Conservation (phyloP, 2,113 vertebrate genomes). For the Chaetops frenatus region DNA sequence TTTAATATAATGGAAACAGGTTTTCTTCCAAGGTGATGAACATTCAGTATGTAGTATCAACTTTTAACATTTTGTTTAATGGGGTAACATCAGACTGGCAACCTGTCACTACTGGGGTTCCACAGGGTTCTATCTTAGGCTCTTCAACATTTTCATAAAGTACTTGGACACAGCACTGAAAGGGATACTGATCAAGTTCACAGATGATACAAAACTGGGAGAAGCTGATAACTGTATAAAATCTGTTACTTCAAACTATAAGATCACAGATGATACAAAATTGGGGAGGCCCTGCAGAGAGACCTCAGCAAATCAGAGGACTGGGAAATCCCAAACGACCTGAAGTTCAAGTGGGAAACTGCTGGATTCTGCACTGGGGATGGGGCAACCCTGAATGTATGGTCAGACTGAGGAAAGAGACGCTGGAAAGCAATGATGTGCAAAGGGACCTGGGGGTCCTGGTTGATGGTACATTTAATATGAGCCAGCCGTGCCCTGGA, state of each 20-base stretch:
- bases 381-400: neutral
- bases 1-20: neutral
- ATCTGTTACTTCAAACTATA: neutral
- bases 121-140: neutral
- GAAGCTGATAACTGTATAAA: neutral
- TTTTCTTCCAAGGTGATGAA: neutral
- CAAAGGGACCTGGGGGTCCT: neutral
- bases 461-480: fast-evolving
- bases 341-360: neutral
- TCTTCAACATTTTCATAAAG: neutral
- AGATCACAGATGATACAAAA: neutral
- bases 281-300: neutral
- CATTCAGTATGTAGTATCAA: neutral
- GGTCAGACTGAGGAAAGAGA: neutral
- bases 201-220: neutral
- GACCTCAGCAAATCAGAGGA: neutral
- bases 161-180: neutral
- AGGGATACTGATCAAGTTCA: neutral
- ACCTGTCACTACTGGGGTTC: neutral
- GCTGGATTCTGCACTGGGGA: fast-evolving
- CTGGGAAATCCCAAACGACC: neutral
- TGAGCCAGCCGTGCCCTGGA: neutral
- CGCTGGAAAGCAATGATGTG: neutral
- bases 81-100: neutral
- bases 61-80: neutral